These are phyloP conservation scores for Atherinomorus stipes DNA, from an alignment of 2,113 vertebrate genomes.

Conservation along the genomic window DNA sequence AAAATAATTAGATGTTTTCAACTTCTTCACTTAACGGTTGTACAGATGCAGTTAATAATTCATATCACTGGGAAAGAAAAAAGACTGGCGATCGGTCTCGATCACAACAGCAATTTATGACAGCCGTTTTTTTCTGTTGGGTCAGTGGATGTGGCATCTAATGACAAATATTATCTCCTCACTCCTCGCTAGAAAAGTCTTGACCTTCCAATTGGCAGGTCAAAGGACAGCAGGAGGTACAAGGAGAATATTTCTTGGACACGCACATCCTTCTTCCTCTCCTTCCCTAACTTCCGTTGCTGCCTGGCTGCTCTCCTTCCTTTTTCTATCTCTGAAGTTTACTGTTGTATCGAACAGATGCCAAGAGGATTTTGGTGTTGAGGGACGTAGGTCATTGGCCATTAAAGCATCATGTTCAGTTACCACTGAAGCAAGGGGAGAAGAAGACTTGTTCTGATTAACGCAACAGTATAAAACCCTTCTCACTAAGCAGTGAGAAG, in stretches of 20 bases:
- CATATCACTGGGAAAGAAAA: neutral
- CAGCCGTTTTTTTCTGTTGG: neutral
- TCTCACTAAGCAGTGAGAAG: neutral
- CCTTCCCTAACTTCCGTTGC: neutral
- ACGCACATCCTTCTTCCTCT: slow-evolving; percentile 3
- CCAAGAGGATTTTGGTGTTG: slow-evolving; percentile 27
- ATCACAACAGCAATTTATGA: fast-evolving
- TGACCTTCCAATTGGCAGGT: slow-evolving; percentile 23
- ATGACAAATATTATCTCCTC: slow-evolving; percentile 44
- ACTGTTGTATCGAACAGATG: slow-evolving; percentile 41
- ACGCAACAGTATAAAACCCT: neutral
- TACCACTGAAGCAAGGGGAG: slow-evolving; percentile 16
- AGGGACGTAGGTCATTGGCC: slow-evolving; percentile 5
- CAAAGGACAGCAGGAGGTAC: slow-evolving; percentile 36
- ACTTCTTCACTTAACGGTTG: neutral
- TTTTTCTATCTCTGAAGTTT: slow-evolving; percentile 17
- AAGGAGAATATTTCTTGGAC: slow-evolving; percentile 16
- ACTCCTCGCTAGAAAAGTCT: slow-evolving; percentile 45
- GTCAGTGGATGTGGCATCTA: neutral
- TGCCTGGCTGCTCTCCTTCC: neutral
- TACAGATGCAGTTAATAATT: neutral
- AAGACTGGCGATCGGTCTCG: neutral
- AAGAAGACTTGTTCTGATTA: neutral
- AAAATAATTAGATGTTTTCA: neutral
- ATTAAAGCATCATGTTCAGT: slow-evolving; percentile 51